Percentiles rank a stretch among this genome's conserved stretches.
These are phyloP conservation scores for Camponotus pennsylvanicus DNA, from an alignment of 1,140 invertebrate genomes.

Conservation along the genomic window DNA sequence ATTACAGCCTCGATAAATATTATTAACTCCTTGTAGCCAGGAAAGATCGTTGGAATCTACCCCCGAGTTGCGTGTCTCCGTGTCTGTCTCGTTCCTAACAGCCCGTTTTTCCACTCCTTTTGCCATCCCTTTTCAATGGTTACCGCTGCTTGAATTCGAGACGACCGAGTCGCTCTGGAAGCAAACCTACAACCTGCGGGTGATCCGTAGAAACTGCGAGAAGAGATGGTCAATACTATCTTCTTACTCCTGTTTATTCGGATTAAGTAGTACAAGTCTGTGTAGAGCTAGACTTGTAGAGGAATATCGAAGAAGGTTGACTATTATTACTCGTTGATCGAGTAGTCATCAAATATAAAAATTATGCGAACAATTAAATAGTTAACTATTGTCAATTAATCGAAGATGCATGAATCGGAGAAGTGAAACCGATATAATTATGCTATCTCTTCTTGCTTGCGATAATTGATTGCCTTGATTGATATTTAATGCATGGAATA, in stretches of 20 bases:
- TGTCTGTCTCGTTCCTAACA: conserved; percentile 7
- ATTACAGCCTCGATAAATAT: conserved; percentile 77
- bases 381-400: not conserved
- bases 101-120: not conserved
- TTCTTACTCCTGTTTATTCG: conserved; percentile 72
- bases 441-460: not conserved
- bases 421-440: not conserved
- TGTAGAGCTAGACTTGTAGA: not conserved
- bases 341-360: not conserved
- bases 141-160: conserved; percentile 49
- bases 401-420: not conserved
- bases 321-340: not conserved
- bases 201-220: conserved; percentile 53
- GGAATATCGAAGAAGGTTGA: conserved; percentile 7
- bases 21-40: conserved; percentile 72
- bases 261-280: conserved; percentile 61
- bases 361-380: not conserved
- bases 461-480: not conserved
- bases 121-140: conserved; percentile 2
- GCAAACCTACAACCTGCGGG: conserved; percentile 25
- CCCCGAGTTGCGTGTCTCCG: conserved; percentile 53
- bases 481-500: not conserved
- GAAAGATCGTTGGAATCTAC: conserved; percentile 69
- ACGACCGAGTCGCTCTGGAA: conserved; percentile 57
- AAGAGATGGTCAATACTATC: conserved; percentile 72